Evolutionary conservation across 35 echinoderm and acorn worm genomes (phyloP), one percentile per base, ranked within the genome.

Genomic region (Ophiothrix spiculata): DNA sequence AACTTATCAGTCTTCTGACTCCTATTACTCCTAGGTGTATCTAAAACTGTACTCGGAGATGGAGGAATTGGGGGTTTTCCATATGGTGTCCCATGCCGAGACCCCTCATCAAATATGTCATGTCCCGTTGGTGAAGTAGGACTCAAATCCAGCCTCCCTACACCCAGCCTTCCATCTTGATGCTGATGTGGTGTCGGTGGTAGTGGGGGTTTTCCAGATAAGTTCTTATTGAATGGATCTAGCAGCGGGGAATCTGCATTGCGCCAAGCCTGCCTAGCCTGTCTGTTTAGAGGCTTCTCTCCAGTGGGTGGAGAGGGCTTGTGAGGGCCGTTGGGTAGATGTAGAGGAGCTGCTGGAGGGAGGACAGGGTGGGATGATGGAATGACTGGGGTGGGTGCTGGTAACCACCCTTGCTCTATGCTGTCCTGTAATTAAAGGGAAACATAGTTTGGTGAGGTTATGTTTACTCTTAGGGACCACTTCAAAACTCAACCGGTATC

Each of bases 1-100:
- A 99, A 64, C 75, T 89, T 42, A 15, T 99, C 88, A 19, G 94
- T 84, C 83, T 91, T 94, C 11, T 90, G 83, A 14, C 87, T 86
- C 78, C 89, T 82, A 32, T 80, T 82, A 32, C 86, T 94, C 39
- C 92, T 91, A 17, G 92, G 81, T 35, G 96, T 99, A 13, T 84
- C 83, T 37, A 81, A 39, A 12, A 87, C 79, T 33, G 78, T 38
- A 80, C 78, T 80, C 41, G 81, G 36, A 35, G 81, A 75, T 23
- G 96, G 96, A 34, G 96, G 96, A 12, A 99, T 88, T 8, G 96
- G 96, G 0, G 96, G 96, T 40, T 99, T 99, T 0, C 89, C 82
- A 41, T 75, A 77, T 12, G 78, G 87, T n/a, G 60, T 69, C 8
- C 60, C 25, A 15, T 69, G 60, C 60, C 29, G 60, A 6, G 60